A percentile compares a stretch with the other conserved stretches of the same genome.
Evolutionary conservation across 1,140 invertebrate genomes (phyloP).

Genomic region (Pygmarrhopalites habei): DNA sequence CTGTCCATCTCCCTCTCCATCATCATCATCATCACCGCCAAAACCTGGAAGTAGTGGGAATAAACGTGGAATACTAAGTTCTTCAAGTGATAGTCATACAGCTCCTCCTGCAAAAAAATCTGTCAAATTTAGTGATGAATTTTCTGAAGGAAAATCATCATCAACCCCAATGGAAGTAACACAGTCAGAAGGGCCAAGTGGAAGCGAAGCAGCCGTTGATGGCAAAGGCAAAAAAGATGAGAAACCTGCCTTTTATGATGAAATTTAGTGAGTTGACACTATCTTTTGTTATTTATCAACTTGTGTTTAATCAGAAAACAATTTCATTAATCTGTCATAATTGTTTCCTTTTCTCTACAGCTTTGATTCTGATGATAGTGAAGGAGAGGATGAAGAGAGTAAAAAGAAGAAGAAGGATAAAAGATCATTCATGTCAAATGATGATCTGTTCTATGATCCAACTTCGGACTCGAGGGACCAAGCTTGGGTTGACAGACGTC

Average conservation of each 20-base stretch:
- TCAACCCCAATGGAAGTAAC: background rate
- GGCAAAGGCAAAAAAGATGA: background rate
- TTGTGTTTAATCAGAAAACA: too few species aligned
- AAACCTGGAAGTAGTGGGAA: conserved; percentile 8
- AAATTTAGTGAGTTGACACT: too few species aligned
- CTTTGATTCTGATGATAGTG: conserved; percentile 50
- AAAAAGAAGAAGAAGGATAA: conserved; percentile 26
- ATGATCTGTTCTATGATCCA: conserved; percentile 55
- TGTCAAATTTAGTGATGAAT: background rate
- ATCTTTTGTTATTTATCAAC: too few species aligned
- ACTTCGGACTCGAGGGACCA: conserved; percentile 54
- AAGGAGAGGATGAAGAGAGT: conserved; percentile 26
- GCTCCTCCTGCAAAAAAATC: conserved; percentile 8
- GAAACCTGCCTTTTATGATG: conserved; percentile 43
- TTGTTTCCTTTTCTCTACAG: too few species aligned
- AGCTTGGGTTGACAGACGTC: conserved; percentile 49
- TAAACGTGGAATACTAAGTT: background rate
- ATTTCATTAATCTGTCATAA: too few species aligned
- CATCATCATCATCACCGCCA: too few species aligned
- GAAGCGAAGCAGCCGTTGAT: background rate
- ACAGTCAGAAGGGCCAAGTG: background rate
- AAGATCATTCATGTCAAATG: conserved; percentile 42
- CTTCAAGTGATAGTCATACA: too few species aligned
- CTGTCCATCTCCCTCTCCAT: background rate
- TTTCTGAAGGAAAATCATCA: background rate